A percentile compares a stretch with the other conserved stretches of the same genome.
Evolutionary conservation across 2,888 invertebrate genomes (phyloP).

Genomic region (Protodeltote pygarga): DNA sequence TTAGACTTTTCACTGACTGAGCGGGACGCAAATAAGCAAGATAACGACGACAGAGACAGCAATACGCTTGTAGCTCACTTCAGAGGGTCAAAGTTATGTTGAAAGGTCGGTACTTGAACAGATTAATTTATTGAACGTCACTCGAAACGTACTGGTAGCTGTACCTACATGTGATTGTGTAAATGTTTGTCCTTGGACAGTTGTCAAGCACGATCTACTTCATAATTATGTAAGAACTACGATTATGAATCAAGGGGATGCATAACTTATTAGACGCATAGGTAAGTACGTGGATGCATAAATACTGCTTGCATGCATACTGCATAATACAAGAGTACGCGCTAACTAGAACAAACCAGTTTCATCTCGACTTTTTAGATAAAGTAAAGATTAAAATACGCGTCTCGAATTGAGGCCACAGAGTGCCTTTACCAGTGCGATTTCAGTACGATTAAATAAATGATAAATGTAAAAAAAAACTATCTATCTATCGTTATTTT

Average conservation of each 20-base stretch:
- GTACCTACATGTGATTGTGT: background rate
- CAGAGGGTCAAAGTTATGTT: too few species aligned
- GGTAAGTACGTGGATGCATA: constrained; percentile 20
- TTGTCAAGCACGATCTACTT: constrained; percentile 19
- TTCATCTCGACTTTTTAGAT: constrained; percentile 6
- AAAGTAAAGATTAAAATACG: constrained; percentile 1
- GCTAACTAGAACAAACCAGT: constrained; percentile 23
- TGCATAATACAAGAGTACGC: constrained; percentile 6
- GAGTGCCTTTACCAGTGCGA: background rate
- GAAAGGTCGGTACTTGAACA: too few species aligned
- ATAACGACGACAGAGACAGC: too few species aligned
- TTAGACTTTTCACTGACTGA: too few species aligned
- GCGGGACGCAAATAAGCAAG: too few species aligned
- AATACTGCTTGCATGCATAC: constrained; percentile 13
- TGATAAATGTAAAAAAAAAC: constrained; percentile 5
- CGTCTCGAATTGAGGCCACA: constrained; percentile 17
- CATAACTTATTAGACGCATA: constrained; percentile 27
- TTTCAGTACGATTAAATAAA: constrained; percentile 3
- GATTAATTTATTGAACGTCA: too few species aligned
- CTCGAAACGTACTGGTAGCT: constrained; percentile 4
- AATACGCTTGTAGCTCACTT: too few species aligned
- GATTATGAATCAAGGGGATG: constrained; percentile 39
- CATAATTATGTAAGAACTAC: constrained; percentile 17
- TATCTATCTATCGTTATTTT: constrained; percentile 16
- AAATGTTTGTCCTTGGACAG: constrained; percentile 18